phyloP scores from a whole-genome alignment of 2,113 vertebrate genomes.

The Danionella cerebrum region DNA sequence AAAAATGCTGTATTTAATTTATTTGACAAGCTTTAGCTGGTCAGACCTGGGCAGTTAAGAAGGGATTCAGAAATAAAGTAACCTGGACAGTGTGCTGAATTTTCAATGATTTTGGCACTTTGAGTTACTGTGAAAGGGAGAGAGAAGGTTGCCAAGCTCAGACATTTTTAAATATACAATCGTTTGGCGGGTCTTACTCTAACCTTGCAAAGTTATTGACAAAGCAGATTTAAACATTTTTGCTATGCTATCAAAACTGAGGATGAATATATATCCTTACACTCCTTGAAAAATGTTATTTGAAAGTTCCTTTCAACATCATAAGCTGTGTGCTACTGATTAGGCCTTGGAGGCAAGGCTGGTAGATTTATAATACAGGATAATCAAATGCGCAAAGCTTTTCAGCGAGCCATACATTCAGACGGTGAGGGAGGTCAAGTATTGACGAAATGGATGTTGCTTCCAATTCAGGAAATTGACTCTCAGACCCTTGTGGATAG shows the following conservation, averaged over 20 bases:
- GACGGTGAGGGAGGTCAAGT: too few relatives aligned
- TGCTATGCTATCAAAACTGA: slow-evolving; percentile 9
- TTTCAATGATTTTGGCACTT: neutral
- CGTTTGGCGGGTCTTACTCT: neutral
- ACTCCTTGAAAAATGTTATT: slow-evolving; percentile 6
- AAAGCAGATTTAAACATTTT: slow-evolving; percentile 1
- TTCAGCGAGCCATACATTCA: neutral
- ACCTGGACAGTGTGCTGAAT: neutral
- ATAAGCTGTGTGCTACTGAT: neutral
- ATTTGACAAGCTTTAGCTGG: neutral
- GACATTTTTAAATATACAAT: slow-evolving; percentile 15
- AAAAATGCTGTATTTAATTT: neutral
- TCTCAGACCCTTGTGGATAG: too few relatives aligned
- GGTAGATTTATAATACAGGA: slow-evolving; percentile 3
- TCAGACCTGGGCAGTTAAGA: neutral
- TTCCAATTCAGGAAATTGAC: too few relatives aligned
- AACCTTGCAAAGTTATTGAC: slow-evolving; percentile 16
- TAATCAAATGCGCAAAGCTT: slow-evolving; percentile 1
- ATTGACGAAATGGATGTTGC: too few relatives aligned
- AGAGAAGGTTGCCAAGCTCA: slow-evolving; percentile 1
- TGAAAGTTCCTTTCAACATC: neutral
- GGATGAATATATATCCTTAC: slow-evolving; percentile 13
- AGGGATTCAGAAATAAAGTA: neutral
- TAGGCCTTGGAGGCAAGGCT: slow-evolving; percentile 15
- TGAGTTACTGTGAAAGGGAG: neutral